Evolutionary conservation across 2,113 vertebrate species (phyloP), one percentile per base, ranked within the genome.

Genomic region (Alethe diademata): DNA sequence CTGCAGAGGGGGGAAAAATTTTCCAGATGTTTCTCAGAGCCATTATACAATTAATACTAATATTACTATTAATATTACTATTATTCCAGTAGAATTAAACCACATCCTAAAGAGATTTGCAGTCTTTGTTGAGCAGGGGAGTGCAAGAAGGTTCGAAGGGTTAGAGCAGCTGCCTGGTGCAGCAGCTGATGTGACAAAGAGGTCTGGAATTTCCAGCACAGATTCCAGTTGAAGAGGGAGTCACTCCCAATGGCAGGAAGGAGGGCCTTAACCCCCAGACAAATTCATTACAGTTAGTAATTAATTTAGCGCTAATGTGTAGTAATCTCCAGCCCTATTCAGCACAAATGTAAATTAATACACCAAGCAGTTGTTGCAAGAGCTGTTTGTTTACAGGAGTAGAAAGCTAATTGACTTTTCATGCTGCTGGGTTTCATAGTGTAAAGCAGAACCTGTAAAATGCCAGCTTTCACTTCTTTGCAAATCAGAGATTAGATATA

Each of bases 1-100:
- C 40, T 70, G 25, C 18, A 33, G 26, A 16, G 11, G 4, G 2
- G 5, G 2, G 1, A 2, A 18, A 19, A 36, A 38, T 4, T 17
- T 5, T 13, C 14, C 8, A 13, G 26, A 5, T 1, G 2, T 31
- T 38, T 56, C 19, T 48, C 6, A 11, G 5, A 9, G 24, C 7
- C 4, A 9, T 48, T 56, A 8, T 25, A 4, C 2, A 13, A 65
- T 35, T 35, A 35, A 35, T 35, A 35, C 35, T 35, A 35, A 35
- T 51, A 14, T 8, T 9, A 51, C 50, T 51, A 28, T 51, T 51
- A 28, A 51, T 6, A 51, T 28, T 28, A 28, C 15, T 51, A 28
- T 51, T 51, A 51, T 45, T 78, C 47, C 28, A 2, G 17, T 4
- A 54, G 35, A 58, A 51, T 33, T 69, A 8, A 47, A 6, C 6